Evolutionary conservation across 2,888 invertebrate genomes (phyloP).

Genomic region (Erebia aethiops): DNA sequence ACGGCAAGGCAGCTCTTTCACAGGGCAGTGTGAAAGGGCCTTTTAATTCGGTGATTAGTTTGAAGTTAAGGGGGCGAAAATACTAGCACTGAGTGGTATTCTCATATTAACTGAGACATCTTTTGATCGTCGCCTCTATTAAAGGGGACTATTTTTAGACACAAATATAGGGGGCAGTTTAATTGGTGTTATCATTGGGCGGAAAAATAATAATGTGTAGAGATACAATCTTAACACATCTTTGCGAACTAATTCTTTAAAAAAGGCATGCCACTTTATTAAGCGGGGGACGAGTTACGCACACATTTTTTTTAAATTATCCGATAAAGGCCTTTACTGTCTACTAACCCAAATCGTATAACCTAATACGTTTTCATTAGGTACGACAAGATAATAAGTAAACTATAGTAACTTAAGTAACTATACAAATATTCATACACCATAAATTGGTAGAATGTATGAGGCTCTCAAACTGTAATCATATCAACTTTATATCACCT

Average conservation of each 20-base stretch:
- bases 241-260: too few species aligned
- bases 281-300: too few species aligned
- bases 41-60: constrained; percentile 52
- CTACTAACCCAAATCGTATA: too few species aligned
- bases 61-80: constrained; percentile 41
- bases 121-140: constrained; percentile 35
- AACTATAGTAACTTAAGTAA: too few species aligned
- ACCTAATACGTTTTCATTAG: not conserved
- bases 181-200: not conserved
- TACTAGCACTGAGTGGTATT: constrained; percentile 43
- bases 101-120: constrained; percentile 45
- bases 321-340: too few species aligned
- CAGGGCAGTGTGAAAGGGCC: constrained; percentile 57
- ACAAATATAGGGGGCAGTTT: not conserved
- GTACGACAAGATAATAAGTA: not conserved
- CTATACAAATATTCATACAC: too few species aligned
- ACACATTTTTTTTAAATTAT: too few species aligned
- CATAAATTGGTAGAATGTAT: too few species aligned
- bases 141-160: constrained; percentile 19
- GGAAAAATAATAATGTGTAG: not conserved
- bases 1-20: constrained; percentile 65
- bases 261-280: too few species aligned
- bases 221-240: too few species aligned
- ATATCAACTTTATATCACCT: too few species aligned
- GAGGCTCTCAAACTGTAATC: too few species aligned